Evolutionary conservation across 2,888 invertebrate genomes (phyloP), one percentile per base, ranked within the genome.

Genomic region (Electrophaes corylata): DNA sequence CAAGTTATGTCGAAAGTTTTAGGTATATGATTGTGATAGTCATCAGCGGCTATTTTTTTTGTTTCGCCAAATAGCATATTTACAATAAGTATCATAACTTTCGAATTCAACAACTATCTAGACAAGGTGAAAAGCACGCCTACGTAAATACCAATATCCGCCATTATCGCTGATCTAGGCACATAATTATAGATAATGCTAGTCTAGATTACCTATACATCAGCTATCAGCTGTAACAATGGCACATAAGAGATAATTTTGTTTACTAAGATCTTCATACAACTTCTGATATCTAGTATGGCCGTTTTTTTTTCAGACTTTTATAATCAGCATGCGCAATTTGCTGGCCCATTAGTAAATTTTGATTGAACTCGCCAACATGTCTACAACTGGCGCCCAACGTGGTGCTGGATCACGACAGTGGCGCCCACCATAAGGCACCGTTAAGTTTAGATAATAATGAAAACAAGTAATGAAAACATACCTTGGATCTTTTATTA

Each of bases 71-170:
- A n/a, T n/a, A n/a, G n/a, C n/a, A n/a, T n/a, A n/a, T n/a, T n/a
- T n/a, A n/a, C n/a, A n/a, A n/a, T n/a, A n/a, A n/a, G n/a, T 2
- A 23, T 23, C 6, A 5, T 5, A 31, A n/a, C 4, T 31, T 31
- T 31, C n/a, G 11, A 11, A n/a, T n/a, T 4, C 11, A 31, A 31
- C 31, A 31, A 31, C 31, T 31, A 31, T 29, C 29, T 29, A 43
- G 37, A 41, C 23, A n/a, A 47, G 35, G 23, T 29, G 35, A 43
- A 55, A 39, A 41, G 12, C 12, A 44, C 44, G 31, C 44, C 48
- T 44, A 44, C 39, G 56, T 14, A 37, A 23, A 19, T 14, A 37
- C 26, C 35, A 55, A 43, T 47, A 48, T 55, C 54, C 41, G 41
- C 33, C 33, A n/a, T 12, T 12, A 19, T 8, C 3, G 12, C 16